Evolutionary conservation across 2,113 vertebrate species (phyloP), one percentile per base, ranked within the genome.

Genomic region (Cricetomys ansorgei): DNA sequence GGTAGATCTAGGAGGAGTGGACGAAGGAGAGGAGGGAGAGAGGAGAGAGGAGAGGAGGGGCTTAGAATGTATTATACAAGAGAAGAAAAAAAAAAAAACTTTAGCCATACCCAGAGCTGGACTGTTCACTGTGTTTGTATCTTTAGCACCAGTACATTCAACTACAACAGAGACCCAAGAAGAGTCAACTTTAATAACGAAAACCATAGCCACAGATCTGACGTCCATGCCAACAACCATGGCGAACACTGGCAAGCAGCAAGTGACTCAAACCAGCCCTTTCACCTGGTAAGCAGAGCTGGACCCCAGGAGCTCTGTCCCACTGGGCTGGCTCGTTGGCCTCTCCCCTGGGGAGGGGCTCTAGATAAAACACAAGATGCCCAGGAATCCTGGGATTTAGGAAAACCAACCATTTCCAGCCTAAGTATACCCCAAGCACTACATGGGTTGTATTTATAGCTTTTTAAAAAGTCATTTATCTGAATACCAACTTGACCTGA

Each of bases 181-280:
- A n/a, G n/a, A n/a, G n/a, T 23, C 53, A 73, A 3, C 13, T 17
- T 4, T 2, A 55, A 17, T 5, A 64, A 31, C 27, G 9, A 70
- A 34, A 29, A 53, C 34, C 37, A 53, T 1, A 10, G 7, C 3
- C 6, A 10, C 12, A 37, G 16, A 34, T 48, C 59, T 55, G 88
- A 50, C n/a, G 10, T 57, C 34, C 15, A 45, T 27, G 19, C 7
- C 15, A 34, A 3, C 73, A 64, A 23, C 19, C 55, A 34, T 0
- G 2, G 7, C 7, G 45, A 81, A 12, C 29, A 3, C 0, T 57
- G 40, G 6, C 21, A 27, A 16, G 4, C 67, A 40, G 7, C 6
- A 34, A 40, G 19, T 19, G 37, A 53, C 13, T 37, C 57, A 25
- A 23, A 83, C 25, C 37, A 43, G 17, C 4, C 5, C 65, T 31